Conservation (phyloP, 1,140 invertebrate species). For the Camponotus floridanus region DNA sequence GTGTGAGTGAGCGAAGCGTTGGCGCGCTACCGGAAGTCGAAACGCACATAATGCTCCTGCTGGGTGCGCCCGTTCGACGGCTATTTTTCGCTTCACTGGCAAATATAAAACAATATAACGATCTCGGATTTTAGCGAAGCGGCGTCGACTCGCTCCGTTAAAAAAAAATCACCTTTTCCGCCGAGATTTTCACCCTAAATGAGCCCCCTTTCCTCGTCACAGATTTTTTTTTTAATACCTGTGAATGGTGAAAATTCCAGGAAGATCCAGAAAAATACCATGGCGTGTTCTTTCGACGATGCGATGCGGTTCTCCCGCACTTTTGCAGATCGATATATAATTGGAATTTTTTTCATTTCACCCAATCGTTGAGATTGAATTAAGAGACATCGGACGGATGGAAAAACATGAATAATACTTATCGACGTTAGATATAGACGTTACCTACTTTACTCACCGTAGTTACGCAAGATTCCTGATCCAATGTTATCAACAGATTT, state of each 20-base stretch:
- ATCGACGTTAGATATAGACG: neutral
- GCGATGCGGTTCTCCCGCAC: neutral
- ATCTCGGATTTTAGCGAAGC: conserved; percentile 41
- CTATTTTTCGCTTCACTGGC: conserved; percentile 86
- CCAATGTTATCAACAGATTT: neutral
- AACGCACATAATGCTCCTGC: conserved; percentile 82
- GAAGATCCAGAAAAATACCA: neutral
- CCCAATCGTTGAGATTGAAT: neutral
- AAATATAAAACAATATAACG: conserved; percentile 83
- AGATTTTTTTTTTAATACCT: too few relatives aligned
- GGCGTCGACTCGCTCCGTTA: too few relatives aligned
- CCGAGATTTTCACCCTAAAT: neutral
- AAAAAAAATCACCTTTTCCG: neutral
- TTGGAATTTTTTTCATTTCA: too few relatives aligned
- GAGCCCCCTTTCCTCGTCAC: neutral
- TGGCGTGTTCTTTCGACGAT: neutral
- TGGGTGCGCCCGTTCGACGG: conserved; percentile 80
- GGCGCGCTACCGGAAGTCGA: conserved; percentile 79
- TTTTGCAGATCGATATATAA: neutral
- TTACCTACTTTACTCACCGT: neutral
- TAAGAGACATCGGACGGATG: neutral
- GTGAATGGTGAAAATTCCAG: neutral
- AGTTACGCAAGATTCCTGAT: too few relatives aligned
- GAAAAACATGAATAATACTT: neutral
- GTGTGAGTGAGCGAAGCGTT: neutral